Evolutionary conservation across 2,113 vertebrate species (phyloP).

Genomic region (Paratilapia polleni): DNA sequence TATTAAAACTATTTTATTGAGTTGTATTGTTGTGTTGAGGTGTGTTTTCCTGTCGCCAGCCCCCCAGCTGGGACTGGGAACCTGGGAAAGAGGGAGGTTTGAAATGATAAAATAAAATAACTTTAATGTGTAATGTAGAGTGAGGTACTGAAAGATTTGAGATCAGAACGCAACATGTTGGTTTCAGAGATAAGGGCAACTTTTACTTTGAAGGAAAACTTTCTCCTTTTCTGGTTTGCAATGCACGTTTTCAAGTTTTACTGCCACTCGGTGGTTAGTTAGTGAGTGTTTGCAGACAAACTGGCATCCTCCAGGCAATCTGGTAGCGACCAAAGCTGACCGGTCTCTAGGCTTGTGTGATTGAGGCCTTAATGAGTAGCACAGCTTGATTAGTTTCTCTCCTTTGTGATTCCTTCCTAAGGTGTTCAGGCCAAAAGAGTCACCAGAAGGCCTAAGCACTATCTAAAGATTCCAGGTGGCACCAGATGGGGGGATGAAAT

Average conservation of each 20-base stretch:
- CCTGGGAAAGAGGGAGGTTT: background rate
- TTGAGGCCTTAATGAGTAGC: background rate
- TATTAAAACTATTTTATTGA: background rate
- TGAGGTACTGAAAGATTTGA: too few relatives aligned
- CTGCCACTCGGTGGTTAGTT: background rate
- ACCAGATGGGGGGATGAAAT: background rate
- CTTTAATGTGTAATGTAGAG: background rate
- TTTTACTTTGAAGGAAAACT: too few relatives aligned
- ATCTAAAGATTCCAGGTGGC: background rate
- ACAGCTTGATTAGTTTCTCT: background rate
- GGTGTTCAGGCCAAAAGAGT: background rate
- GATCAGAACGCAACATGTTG: background rate
- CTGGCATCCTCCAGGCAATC: background rate
- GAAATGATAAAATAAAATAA: background rate
- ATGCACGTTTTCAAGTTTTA: background rate
- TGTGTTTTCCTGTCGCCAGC: too few relatives aligned
- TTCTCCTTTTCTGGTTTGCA: background rate
- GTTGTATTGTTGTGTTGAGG: too few relatives aligned
- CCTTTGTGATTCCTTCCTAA: background rate
- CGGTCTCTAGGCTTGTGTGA: background rate
- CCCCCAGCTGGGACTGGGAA: background rate
- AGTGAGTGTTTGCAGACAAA: background rate
- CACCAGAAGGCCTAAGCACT: background rate
- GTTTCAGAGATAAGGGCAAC: background rate
- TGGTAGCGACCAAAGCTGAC: background rate